Conservation (phyloP, 2,797 vertebrate species). For the Sciaenops ocellatus region DNA sequence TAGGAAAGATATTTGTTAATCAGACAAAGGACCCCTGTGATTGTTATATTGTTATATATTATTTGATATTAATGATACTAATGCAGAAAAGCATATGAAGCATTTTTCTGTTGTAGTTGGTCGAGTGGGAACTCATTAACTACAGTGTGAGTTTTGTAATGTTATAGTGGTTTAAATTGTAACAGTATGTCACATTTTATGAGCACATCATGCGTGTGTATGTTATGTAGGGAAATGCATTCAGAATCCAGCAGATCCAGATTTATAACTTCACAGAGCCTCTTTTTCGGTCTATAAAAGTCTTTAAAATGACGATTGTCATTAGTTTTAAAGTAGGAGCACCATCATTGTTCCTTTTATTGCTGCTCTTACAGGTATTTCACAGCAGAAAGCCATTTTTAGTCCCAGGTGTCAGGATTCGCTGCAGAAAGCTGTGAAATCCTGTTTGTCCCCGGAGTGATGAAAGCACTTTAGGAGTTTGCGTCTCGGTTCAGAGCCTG, state of each 20-base stretch:
- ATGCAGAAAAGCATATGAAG: no score
- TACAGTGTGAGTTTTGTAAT: no score
- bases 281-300: background rate
- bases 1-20: no score
- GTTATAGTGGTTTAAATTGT: no score
- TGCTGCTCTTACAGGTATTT: slow-evolving; percentile 47
- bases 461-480: slow-evolving; percentile 71
- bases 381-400: slow-evolving; percentile 55
- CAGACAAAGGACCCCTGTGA: no score
- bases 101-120: no score
- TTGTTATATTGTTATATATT: no score
- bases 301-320: slow-evolving; percentile 3
- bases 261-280: background rate
- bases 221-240: background rate
- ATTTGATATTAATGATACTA: no score
- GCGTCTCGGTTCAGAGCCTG: slow-evolving; percentile 52
- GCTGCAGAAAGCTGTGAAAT: slow-evolving; percentile 55
- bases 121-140: no score
- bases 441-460: slow-evolving; percentile 49
- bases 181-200: no score
- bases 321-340: slow-evolving; percentile 2
- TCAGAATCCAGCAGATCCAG: background rate
- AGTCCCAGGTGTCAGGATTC: slow-evolving; percentile 32
- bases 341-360: slow-evolving; percentile 10
- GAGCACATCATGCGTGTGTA: no score